Evolutionary conservation across 2,113 vertebrate species (phyloP).

Genomic region (Ameiurus melas): DNA sequence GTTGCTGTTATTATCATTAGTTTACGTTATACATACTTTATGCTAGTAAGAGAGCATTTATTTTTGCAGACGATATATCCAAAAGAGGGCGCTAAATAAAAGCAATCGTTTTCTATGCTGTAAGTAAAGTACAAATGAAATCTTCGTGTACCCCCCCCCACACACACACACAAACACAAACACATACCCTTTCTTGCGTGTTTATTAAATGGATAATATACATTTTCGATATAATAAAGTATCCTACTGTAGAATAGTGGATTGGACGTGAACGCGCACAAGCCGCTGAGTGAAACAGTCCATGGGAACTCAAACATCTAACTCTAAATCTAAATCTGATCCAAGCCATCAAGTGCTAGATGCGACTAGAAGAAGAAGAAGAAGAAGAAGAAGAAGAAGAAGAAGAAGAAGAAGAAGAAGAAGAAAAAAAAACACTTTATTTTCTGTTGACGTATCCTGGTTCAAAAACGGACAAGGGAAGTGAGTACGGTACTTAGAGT

Average conservation of each 20-base stretch:
- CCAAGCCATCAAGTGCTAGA: not conserved
- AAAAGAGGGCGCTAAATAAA: conserved; percentile 60
- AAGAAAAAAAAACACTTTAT: too few species aligned
- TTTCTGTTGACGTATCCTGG: not conserved
- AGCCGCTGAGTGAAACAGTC: not conserved
- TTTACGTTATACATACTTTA: not conserved
- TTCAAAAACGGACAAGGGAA: not conserved
- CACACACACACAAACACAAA: too few species aligned
- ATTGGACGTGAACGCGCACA: not conserved
- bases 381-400: too few species aligned
- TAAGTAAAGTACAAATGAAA: not conserved
- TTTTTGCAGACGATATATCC: conserved; percentile 27
- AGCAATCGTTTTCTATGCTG: conserved; percentile 35
- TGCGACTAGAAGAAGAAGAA: too few species aligned
- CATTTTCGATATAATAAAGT: not conserved
- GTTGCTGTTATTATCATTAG: not conserved
- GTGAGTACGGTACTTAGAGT: not conserved
- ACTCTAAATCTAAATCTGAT: not conserved
- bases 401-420: not conserved
- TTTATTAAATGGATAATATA: not conserved
- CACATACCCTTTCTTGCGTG: not conserved
- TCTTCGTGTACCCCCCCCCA: too few species aligned
- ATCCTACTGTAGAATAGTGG: not conserved
- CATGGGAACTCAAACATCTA: not conserved
- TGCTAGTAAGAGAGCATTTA: not conserved